Evolutionary conservation across 2,113 vertebrate species (phyloP), one percentile per base, ranked within the genome.

Genomic region (Lasiurus cinereus): DNA sequence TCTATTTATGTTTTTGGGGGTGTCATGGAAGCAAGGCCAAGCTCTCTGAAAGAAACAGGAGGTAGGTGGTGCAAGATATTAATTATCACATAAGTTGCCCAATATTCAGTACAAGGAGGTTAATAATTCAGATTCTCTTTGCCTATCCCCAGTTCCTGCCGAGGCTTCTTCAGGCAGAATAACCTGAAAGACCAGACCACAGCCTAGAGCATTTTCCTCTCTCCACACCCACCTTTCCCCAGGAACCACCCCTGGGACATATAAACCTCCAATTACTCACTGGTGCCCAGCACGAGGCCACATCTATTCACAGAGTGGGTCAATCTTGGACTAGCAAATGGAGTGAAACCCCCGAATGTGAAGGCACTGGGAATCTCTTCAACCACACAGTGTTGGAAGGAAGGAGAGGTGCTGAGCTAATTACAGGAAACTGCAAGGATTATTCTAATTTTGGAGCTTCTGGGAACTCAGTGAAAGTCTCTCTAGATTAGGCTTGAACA

Each of bases 1-100:
- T 92, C 91, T 95, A 94, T 96, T 95, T 93, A 66, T 95, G 91
- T 90, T 97, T 50, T 67, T 29, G 83, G 52, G 88, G 29, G 36
- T 18, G 6, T 83, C 56, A 14, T 18, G 15, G 54, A 94, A 89
- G 83, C 66, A 94, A 96, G 79, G 92, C 83, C 88, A 87, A 87
- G 52, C 94, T 92, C 85, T 93, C 80, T 39, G 33, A 64, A 67
- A 94, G 85, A 87, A 95, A 83, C 1, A 46, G 46, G 13, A 92
- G 83, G 36, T 16, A 77, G 69, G 22, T 77, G 79, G 59, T 73
- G 24, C 46, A 52, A n/a, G 50, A 64, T 77, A 84, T 74, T 48
- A 91, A 89, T 83, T 83, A 94, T 76, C 89, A 94, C 46, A 9
- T 3, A 54, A 56, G 70, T 43, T 14, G 18, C 82, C 88, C 0